Base-by-base conservation (phyloP, 1,140 invertebrate genomes). In the Whitmania pigra region DNA sequence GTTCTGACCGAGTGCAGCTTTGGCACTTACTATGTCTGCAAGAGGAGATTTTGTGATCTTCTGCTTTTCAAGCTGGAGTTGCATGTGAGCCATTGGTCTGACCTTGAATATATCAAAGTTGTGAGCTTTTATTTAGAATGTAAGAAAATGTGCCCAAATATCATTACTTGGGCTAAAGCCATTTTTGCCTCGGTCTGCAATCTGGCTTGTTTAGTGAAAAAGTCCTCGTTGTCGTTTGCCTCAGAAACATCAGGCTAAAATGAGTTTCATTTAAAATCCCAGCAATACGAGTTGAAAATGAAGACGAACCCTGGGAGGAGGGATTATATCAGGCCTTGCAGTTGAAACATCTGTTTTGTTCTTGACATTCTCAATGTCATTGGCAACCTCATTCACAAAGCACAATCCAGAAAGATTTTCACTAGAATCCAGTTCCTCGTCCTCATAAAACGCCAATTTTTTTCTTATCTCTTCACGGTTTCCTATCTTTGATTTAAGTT, bases 31-130 rank as follows among this genome's bases (percentile, higher is more conserved):
- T 71, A 81, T 80, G 73, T 82, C 79, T 68, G 80, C 80, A 31
- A 81, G 78, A 43, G 80, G 90, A 72, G 88, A 91, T 75, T 88
- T 88, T 74, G 90, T 88, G 75, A 88, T 87, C 73, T 86, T 85
- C 77, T 91, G 88, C 74, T 89, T 86, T 78, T 93, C 90, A 67
- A 92, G 88, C 84, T 94, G 89, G 87, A 94, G 90, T 83, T 94
- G 92, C 87, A 94, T 89, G 72, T 90, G 87, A 4, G 92, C 91
- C 88, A 93, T 90, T 81, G 93, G 90, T 80, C 93, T 75, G 57
- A 79, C 81, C 81, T 82, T 73, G 20, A 15, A 25, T 6, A 49
- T 49, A 7, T 49, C 13, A 49, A 49, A 49, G 43, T 49, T 49
- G 43, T 49, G 43, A 49, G 13, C 15, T 49, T 49, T 11, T 49